Conservation (phyloP, 1,140 invertebrate genomes). For the Micrasema minimum region DNA sequence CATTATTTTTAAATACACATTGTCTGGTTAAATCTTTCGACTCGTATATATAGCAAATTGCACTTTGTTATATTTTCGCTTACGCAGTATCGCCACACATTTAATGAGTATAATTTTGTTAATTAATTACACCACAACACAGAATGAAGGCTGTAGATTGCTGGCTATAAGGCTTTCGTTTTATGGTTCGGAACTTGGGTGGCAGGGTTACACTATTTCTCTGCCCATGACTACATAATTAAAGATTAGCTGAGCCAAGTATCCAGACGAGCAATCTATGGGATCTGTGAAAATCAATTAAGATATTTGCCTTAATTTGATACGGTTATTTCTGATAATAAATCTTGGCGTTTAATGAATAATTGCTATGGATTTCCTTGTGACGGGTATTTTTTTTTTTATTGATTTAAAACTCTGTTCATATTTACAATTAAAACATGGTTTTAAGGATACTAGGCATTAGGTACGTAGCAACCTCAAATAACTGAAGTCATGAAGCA, state of each 20-base stretch:
- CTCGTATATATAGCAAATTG: constrained; percentile 18
- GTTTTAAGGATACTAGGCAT: no score
- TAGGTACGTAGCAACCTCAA: no score
- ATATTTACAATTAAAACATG: no score
- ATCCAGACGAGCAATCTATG: neutral
- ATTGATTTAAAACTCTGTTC: no score
- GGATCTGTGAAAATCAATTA: constrained; percentile 26
- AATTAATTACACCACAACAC: constrained; percentile 25
- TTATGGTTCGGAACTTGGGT: constrained; percentile 27
- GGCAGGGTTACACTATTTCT: constrained; percentile 14
- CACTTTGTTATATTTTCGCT: constrained; percentile 15
- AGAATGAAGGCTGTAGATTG: constrained; percentile 6
- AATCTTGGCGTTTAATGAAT: no score
- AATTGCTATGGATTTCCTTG: no score
- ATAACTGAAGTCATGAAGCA: no score
- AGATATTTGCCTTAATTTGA: constrained; percentile 6
- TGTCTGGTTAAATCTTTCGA: neutral
- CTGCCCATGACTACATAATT: constrained; percentile 17
- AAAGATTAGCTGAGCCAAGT: constrained; percentile 16
- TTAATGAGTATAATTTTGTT: constrained; percentile 41
- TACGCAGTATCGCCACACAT: constrained; percentile 9
- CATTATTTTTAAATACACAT: no score
- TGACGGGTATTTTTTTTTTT: no score
- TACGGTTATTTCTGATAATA: neutral
- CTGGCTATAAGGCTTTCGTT: neutral